These are phyloP conservation scores for Physocephala rufipes DNA, from an alignment of 2,888 invertebrate genomes.

Conservation along the genomic window DNA sequence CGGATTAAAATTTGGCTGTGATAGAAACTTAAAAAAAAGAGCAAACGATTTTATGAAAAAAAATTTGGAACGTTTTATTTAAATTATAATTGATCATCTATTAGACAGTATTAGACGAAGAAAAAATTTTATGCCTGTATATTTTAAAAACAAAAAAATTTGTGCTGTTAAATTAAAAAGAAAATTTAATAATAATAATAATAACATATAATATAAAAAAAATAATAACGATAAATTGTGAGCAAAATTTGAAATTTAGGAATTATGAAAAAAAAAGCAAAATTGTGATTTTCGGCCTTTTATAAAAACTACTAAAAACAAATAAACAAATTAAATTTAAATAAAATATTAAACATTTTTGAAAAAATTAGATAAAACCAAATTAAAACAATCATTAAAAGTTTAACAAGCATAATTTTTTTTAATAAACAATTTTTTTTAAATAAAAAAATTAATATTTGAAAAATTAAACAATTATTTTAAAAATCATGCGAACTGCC, in stretches of 20 bases:
- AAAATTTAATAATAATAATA: constrained; percentile 48
- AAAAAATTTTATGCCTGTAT: constrained; percentile 4
- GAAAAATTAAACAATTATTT: too few species aligned
- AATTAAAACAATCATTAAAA: constrained; percentile 39
- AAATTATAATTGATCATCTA: constrained; percentile 43
- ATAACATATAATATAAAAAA: constrained; percentile 44
- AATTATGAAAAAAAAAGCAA: constrained; percentile 49
- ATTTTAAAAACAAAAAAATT: constrained; percentile 51
- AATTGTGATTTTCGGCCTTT: constrained; percentile 54
- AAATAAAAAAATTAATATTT: constrained; percentile 21
- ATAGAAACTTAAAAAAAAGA: constrained; percentile 56
- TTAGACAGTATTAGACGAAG: constrained; percentile 41
- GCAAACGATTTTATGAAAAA: too few species aligned
- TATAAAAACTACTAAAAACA: constrained; percentile 48
- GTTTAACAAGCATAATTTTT: constrained; percentile 34
- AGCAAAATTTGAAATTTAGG: constrained; percentile 59
- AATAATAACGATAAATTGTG: constrained; percentile 52
- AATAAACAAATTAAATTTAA: constrained; percentile 39
- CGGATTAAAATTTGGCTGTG: constrained; percentile 64
- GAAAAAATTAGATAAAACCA: constrained; percentile 27
- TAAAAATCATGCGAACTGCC: too few species aligned
- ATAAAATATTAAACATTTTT: constrained; percentile 37
- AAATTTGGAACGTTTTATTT: constrained; percentile 45
- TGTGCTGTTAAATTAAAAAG: constrained; percentile 57
- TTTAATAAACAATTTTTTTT: constrained; percentile 17